phyloP scores from a whole-genome alignment of 2,113 vertebrate genomes.

The Glaucidium brasilianum region DNA sequence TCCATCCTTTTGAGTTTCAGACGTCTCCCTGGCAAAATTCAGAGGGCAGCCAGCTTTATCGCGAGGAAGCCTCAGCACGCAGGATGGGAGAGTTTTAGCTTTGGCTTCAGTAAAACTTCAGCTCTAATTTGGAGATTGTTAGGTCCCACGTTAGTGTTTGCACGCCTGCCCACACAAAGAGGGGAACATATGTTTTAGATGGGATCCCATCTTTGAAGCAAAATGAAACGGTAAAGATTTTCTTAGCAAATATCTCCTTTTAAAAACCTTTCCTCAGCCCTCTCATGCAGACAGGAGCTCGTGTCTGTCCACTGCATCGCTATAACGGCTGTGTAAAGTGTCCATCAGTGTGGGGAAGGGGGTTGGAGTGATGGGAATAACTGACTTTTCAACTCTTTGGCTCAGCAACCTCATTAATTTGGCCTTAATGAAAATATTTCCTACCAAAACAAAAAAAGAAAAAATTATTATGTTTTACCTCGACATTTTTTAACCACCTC shows the following conservation, averaged over 20 bases:
- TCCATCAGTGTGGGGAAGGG: rapidly evolving
- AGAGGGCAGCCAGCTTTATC: background rate
- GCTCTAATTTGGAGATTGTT: background rate
- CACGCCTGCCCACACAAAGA: background rate
- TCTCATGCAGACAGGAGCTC: background rate
- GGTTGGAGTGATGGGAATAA: background rate
- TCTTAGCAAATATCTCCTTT: background rate
- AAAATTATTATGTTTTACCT: background rate
- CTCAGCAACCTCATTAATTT: background rate
- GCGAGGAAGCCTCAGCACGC: background rate
- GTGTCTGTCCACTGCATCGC: background rate
- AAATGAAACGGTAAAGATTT: background rate
- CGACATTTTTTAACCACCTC: background rate
- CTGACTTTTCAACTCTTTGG: background rate
- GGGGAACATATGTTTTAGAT: background rate
- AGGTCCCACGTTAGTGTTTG: background rate
- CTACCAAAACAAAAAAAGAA: background rate
- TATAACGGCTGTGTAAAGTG: background rate
- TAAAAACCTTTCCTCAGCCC: background rate
- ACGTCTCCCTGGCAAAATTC: background rate
- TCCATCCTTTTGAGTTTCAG: background rate
- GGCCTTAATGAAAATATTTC: background rate
- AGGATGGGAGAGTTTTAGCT: background rate
- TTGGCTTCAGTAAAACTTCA: background rate
- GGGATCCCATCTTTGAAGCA: background rate